phyloP scores from a whole-genome alignment of 2,888 invertebrate species.

The Candidula unifasciata region DNA sequence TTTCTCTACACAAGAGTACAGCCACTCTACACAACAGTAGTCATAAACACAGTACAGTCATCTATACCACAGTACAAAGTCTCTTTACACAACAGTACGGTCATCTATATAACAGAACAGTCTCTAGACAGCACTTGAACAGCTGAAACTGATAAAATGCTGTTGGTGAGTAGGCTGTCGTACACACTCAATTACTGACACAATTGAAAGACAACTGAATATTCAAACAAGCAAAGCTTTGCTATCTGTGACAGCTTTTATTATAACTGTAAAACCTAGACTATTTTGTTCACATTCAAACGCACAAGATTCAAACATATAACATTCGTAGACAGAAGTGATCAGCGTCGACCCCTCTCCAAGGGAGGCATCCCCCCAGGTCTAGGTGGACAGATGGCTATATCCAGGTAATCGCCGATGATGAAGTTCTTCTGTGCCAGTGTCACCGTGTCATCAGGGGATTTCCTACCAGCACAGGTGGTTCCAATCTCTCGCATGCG shows the following conservation, averaged over 20 bases:
- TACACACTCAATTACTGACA: not conserved
- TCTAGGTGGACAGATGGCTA: constrained; percentile 84
- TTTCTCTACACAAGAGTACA: too few relatives aligned
- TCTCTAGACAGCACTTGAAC: too few relatives aligned
- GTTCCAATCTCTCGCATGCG: constrained; percentile 95
- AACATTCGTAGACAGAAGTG: not conserved
- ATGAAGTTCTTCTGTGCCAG: constrained; percentile 86
- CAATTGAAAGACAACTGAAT: not conserved
- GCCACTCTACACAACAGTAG: too few relatives aligned
- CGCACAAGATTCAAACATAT: not conserved
- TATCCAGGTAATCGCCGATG: constrained; percentile 98
- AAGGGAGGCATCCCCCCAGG: constrained; percentile 59
- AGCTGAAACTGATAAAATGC: too few relatives aligned
- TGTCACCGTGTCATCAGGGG: constrained; percentile 95
- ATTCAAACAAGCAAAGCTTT: not conserved
- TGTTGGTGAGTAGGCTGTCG: not conserved
- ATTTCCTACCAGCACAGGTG: constrained; percentile 92
- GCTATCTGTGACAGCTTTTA: not conserved
- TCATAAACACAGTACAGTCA: too few relatives aligned
- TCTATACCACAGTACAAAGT: too few relatives aligned
- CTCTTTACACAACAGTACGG: too few relatives aligned
- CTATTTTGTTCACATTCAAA: not conserved
- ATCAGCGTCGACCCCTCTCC: constrained; percentile 54
- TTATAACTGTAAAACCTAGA: not conserved
- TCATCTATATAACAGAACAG: too few relatives aligned